Percentiles rank a stretch among this genome's conserved stretches.
phyloP scores from a whole-genome alignment of 1,140 invertebrate species.

The Zaprionus capensis region DNA sequence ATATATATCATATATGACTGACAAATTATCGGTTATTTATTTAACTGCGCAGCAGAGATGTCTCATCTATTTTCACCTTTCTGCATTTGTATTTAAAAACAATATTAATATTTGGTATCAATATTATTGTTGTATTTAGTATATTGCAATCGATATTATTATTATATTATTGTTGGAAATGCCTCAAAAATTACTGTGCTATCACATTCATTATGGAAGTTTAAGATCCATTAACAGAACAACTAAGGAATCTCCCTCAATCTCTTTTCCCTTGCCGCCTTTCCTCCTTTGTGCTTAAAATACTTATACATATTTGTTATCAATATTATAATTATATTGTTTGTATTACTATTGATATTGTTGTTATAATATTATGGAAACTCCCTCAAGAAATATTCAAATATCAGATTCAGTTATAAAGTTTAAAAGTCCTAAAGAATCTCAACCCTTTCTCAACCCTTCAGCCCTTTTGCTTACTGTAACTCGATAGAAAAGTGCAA shows the following conservation, averaged over 20 bases:
- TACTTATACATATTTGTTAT: neutral
- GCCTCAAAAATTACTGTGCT: no score
- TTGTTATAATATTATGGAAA: neutral
- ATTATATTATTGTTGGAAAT: neutral
- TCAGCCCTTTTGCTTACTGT: neutral
- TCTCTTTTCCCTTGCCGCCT: no score
- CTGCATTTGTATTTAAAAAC: neutral
- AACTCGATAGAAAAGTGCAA: neutral
- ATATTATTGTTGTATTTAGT: neutral
- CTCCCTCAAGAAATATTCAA: neutral
- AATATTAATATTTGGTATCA: neutral
- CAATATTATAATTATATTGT: neutral
- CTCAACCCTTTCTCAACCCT: no score
- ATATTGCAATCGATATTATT: no score
- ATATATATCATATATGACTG: neutral
- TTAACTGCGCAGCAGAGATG: neutral
- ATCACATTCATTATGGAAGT: no score
- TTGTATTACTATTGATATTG: neutral
- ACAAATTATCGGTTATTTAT: conserved; percentile 13
- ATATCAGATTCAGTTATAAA: neutral
- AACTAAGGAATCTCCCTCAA: no score
- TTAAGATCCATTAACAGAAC: no score
- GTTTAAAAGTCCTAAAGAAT: neutral
- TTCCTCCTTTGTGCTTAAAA: neutral
- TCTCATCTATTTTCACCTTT: neutral